Conservation (phyloP, 2,113 vertebrate genomes). For the Hylia prasina region DNA sequence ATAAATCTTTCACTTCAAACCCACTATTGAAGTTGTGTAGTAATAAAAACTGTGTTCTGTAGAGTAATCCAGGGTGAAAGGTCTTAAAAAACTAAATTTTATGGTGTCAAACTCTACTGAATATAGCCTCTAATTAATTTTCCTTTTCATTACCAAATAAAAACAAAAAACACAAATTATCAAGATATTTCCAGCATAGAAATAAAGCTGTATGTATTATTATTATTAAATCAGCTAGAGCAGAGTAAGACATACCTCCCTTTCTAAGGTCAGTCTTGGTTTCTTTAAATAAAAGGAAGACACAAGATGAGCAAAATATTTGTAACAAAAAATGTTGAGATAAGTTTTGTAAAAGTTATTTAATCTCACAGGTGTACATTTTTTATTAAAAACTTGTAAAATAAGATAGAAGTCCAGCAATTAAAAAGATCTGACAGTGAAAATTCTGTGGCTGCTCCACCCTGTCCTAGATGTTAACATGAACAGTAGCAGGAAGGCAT, state of each 20-base stretch:
- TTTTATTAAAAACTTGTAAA: neutral
- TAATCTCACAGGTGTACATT: neutral
- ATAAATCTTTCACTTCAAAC: neutral
- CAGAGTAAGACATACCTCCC: neutral
- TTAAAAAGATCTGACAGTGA: neutral
- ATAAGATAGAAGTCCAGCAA: neutral
- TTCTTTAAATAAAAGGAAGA: neutral
- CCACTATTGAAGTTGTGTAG: neutral
- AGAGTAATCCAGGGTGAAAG: neutral
- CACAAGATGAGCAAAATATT: neutral
- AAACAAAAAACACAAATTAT: neutral
- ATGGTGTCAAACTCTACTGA: neutral
- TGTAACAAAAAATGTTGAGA: neutral
- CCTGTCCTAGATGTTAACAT: slow-evolving; percentile 20
- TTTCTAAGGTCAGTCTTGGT: neutral
- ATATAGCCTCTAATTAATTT: neutral
- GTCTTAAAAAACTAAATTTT: neutral
- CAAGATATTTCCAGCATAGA: neutral
- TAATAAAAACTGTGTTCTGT: neutral
- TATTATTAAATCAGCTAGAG: neutral
- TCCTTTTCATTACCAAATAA: neutral
- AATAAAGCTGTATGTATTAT: neutral
- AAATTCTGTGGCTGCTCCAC: slow-evolving; percentile 29
- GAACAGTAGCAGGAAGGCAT: slow-evolving; percentile 37
- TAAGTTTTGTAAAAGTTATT: neutral